These are phyloP conservation scores for Uria lomvia DNA, from an alignment of 2,113 vertebrate species.

Conservation along the genomic window DNA sequence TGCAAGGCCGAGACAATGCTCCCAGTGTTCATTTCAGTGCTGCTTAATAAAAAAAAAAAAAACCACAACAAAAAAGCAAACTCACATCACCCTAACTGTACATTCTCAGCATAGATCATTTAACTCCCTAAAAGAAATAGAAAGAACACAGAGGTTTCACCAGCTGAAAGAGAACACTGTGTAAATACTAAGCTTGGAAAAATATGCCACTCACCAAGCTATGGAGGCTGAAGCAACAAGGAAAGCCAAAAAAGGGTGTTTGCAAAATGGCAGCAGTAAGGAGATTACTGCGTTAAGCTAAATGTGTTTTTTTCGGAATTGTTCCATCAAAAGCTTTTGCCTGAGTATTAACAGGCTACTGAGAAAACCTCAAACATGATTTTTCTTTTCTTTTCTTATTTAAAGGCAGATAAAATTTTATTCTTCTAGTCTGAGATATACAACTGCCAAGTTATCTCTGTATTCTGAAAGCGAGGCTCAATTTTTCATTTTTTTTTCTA, in stretches of 20 bases:
- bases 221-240: not conserved
- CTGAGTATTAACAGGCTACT: not conserved
- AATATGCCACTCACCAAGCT: conserved; percentile 41
- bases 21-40: conserved; percentile 68
- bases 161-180: conserved; percentile 71
- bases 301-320: not conserved
- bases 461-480: not conserved
- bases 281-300: not conserved
- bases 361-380: not conserved
- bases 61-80: not conserved
- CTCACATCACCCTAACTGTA: conserved; percentile 70
- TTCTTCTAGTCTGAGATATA: not conserved
- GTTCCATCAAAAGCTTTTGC: not conserved
- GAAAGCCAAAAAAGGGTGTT: not conserved
- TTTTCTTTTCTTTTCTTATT: not conserved
- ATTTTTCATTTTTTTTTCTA: not conserved
- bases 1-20: conserved; percentile 70
- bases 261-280: conserved; percentile 35
- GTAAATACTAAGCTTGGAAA: conserved; percentile 66
- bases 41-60: not conserved
- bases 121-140: conserved; percentile 54
- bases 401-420: not conserved
- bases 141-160: conserved; percentile 70
- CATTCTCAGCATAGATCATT: conserved; percentile 63
- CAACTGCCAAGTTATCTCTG: not conserved